Percentiles rank a stretch among this genome's conserved stretches.
phyloP scores from a whole-genome alignment of 2,797 vertebrate genomes.

The Botia kubotai region DNA sequence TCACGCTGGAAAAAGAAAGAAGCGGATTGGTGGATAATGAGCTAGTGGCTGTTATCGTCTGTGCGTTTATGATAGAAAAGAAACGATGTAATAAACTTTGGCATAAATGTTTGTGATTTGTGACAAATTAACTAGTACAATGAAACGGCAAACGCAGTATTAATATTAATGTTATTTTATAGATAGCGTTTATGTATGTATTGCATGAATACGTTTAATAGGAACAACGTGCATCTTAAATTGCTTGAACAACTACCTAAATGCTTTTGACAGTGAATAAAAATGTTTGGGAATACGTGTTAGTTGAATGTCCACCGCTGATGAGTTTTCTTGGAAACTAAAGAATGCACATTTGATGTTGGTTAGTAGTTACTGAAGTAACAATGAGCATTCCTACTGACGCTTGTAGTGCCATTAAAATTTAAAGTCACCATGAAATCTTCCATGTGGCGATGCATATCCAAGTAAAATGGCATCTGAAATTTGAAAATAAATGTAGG shows the following conservation, averaged over 20 bases:
- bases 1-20: not conserved
- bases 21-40: conserved; percentile 22
- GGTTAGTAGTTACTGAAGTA: not conserved
- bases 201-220: not conserved
- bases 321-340: not conserved
- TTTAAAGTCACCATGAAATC: too few relatives aligned
- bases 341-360: not conserved
- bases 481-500: too few relatives aligned
- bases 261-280: conserved; percentile 4
- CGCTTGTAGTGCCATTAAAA: not conserved
- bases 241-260: not conserved
- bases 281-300: not conserved
- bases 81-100: not conserved
- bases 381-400: not conserved
- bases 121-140: not conserved
- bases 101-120: not conserved
- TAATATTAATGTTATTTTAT: not conserved
- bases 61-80: not conserved
- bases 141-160: not conserved
- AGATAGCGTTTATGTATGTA: not conserved
- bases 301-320: not conserved
- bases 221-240: not conserved
- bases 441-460: too few relatives aligned
- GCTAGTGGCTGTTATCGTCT: not conserved
- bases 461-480: too few relatives aligned